These are phyloP conservation scores for Pedionomus torquatus DNA, from an alignment of 2,113 vertebrate genomes.

Conservation along the genomic window DNA sequence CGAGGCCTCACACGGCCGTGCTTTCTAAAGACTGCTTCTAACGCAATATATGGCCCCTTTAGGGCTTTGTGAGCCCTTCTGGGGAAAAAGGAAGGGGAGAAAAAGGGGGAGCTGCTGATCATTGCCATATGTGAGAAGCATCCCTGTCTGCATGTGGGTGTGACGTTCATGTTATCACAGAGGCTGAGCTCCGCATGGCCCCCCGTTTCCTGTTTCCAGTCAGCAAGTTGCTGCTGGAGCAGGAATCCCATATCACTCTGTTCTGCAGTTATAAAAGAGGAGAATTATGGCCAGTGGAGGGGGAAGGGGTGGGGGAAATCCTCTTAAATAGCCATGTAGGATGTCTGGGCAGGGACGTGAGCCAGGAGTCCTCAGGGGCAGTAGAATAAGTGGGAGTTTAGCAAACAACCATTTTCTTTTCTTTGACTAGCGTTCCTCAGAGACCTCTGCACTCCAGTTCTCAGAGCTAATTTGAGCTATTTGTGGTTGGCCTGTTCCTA, in stretches of 20 bases:
- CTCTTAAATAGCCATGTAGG: slow-evolving; percentile 19
- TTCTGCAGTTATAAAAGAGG: slow-evolving; percentile 12
- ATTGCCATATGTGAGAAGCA: slow-evolving; percentile 18
- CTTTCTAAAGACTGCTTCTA: neutral
- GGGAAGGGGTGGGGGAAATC: slow-evolving; percentile 26
- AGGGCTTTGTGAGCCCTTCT: slow-evolving; percentile 8
- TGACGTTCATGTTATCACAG: slow-evolving; percentile 53
- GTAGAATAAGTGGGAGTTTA: slow-evolving; percentile 46
- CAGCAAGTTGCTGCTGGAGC: slow-evolving; percentile 47
- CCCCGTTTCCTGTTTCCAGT: slow-evolving; percentile 70
- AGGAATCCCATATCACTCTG: slow-evolving; percentile 39
- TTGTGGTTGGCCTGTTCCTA: slow-evolving; percentile 55
- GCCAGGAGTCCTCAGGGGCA: slow-evolving; percentile 3
- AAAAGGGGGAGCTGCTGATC: slow-evolving; percentile 12
- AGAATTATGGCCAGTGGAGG: slow-evolving; percentile 7
- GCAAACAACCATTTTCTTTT: slow-evolving; percentile 63
- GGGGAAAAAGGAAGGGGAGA: neutral
- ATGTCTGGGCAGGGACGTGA: neutral
- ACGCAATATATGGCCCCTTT: neutral
- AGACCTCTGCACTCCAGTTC: slow-evolving; percentile 72
- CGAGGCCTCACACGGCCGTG: neutral
- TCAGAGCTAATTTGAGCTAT: slow-evolving; percentile 78
- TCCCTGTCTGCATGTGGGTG: slow-evolving; percentile 4
- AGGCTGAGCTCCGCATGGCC: slow-evolving; percentile 15
- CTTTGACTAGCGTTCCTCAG: slow-evolving; percentile 61